These are phyloP conservation scores for Sminthurinus aureus DNA, from an alignment of 2,888 invertebrate genomes.

Conservation along the genomic window DNA sequence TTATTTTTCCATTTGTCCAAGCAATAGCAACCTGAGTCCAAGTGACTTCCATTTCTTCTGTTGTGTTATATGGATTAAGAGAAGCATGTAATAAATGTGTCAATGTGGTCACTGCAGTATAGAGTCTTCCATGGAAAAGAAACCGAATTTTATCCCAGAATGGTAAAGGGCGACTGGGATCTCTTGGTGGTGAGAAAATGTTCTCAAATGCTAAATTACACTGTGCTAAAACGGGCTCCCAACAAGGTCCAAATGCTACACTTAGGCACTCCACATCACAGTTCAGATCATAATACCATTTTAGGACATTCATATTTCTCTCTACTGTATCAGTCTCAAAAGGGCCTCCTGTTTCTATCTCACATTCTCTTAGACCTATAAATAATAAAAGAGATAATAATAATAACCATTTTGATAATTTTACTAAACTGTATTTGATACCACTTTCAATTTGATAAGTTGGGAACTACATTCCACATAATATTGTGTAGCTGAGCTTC, in stretches of 20 bases:
- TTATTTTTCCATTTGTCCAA: constrained; percentile 93
- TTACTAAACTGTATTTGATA: neutral
- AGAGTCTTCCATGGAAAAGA: constrained; percentile 89
- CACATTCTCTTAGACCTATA: constrained; percentile 77
- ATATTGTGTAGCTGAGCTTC: too few relatives aligned
- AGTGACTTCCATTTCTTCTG: constrained; percentile 97
- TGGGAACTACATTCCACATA: too few relatives aligned
- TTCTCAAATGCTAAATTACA: constrained; percentile 89
- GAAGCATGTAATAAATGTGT: constrained; percentile 94
- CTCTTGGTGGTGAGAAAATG: constrained; percentile 83
- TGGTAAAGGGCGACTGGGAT: constrained; percentile 91
- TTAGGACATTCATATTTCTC: constrained; percentile 91
- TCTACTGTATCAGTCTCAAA: constrained; percentile 85
- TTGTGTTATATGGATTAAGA: constrained; percentile 97
- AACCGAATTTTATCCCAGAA: constrained; percentile 98
- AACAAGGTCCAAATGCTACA: constrained; percentile 97
- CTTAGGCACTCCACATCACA: constrained; percentile 89
- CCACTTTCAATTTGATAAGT: too few relatives aligned
- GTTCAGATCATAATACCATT: constrained; percentile 97
- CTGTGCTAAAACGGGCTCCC: constrained; percentile 96
- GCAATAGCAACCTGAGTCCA: constrained; percentile 94
- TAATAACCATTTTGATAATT: too few relatives aligned
- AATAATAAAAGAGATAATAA: neutral
- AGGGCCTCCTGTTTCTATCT: constrained; percentile 82
- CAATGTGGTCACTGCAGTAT: constrained; percentile 84